phyloP scores from a whole-genome alignment of 2,888 invertebrate genomes.

The Eumerus sabulonum region DNA sequence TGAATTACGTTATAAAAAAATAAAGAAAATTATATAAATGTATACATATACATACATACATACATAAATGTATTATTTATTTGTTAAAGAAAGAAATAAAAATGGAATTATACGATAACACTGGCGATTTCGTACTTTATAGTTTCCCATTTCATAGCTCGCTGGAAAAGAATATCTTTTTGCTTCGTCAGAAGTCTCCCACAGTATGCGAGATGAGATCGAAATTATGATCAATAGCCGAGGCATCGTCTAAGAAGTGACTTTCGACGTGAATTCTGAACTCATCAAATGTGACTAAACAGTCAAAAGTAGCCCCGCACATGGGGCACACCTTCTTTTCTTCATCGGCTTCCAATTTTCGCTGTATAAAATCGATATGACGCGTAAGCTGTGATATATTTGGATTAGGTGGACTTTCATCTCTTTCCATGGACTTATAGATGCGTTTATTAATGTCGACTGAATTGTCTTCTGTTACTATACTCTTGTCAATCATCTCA shows the following conservation, averaged over 20 bases:
- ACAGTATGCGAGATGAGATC: slow-evolving; percentile 79
- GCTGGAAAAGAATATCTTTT: slow-evolving; percentile 75
- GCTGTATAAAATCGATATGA: slow-evolving; percentile 76
- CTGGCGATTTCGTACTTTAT: no score
- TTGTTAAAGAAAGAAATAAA: no score
- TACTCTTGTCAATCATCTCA: slow-evolving; percentile 78
- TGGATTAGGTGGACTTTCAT: slow-evolving; percentile 5
- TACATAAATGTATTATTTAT: not conserved
- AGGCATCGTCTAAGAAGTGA: slow-evolving; percentile 84
- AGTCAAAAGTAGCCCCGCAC: slow-evolving; percentile 84
- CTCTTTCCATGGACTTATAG: slow-evolving; percentile 19
- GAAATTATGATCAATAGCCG: slow-evolving; percentile 80
- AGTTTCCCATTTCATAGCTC: slow-evolving; percentile 71
- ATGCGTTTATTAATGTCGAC: slow-evolving; percentile 68
- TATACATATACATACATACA: slow-evolving; percentile 2
- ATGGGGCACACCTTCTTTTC: slow-evolving; percentile 85
- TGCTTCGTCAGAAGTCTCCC: slow-evolving; percentile 78
- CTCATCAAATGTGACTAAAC: slow-evolving; percentile 81
- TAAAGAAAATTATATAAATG: no score
- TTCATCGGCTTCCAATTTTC: slow-evolving; percentile 75
- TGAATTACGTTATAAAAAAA: no score
- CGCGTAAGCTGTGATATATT: slow-evolving; percentile 18
- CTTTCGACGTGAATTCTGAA: slow-evolving; percentile 88
- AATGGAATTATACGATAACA: no score
- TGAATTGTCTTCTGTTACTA: slow-evolving; percentile 76